Evolutionary conservation across 2,797 vertebrate species (phyloP), one percentile per base, ranked within the genome.

Genomic region (Melanotaenia trifasciata): DNA sequence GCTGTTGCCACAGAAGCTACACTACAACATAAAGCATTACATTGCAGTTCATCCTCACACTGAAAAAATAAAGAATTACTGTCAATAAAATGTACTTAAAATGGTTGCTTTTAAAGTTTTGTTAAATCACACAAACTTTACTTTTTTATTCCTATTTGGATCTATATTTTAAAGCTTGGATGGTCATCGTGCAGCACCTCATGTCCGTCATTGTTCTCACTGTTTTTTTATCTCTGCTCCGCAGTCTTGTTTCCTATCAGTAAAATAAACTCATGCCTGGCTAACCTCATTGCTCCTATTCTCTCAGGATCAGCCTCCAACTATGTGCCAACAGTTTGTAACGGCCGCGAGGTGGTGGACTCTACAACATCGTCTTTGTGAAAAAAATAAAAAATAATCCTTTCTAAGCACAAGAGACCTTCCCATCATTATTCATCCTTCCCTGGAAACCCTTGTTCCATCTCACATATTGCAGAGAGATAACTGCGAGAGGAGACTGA

Each of bases 281-380:
- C 28, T 74, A 79, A 84, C 64, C 1, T 60, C 2, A 0, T n/a
- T 64, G 2, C 77, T 58, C 61, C 26, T 45, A 8, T 5, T 72
- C 61, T 70, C 66, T 30, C 85, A 95, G 97, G 95, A 61, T 96
- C 96, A 0, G 94, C 96, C 67, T 96, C 96, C 5, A 97, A 96
- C 75, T 95, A 95, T 0, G 96, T 99, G 79, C 97, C 98, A 50
- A 96, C 97, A 0, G 97, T 99, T 43, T 99, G 98, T 78, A 99
- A 99, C 0, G 97, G 98, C 14, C 96, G 96, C 0, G 98, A 99
- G 87, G 97, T 98, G 78, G 96, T 98, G 80, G 98, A 99, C 87
- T 99, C 98, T 1, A 99, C 97, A 0, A 99, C 97, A 0, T 99
- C 98, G 0, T 99, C 98, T 47, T 94, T 99, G 92, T 99, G 95